Percentiles rank a stretch among this genome's conserved stretches.
phyloP scores from a whole-genome alignment of 2,797 vertebrate genomes.

The Zalophus californianus region DNA sequence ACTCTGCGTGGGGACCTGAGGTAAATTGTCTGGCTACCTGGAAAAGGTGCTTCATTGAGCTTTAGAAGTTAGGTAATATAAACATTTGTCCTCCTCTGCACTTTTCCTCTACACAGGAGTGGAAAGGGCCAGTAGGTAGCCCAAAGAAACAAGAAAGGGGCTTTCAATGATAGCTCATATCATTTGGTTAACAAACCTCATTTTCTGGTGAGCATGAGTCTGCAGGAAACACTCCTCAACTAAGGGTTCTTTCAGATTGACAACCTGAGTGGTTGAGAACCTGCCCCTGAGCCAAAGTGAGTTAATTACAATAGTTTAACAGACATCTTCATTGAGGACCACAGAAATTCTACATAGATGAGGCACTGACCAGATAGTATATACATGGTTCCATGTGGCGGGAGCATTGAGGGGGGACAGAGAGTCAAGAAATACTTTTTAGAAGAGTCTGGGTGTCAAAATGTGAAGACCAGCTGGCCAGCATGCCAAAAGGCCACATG shows the following conservation, averaged over 20 bases:
- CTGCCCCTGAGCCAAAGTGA: neutral
- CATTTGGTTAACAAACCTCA: neutral
- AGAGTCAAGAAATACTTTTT: neutral
- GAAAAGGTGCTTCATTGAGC: conserved; percentile 17
- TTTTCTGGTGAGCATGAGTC: neutral
- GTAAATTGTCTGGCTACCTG: neutral
- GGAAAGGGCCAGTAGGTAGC: neutral
- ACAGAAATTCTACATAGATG: neutral
- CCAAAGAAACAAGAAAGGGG: neutral
- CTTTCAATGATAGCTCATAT: neutral
- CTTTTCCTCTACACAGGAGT: neutral
- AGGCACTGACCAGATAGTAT: neutral
- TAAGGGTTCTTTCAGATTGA: neutral
- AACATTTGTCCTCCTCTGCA: neutral
- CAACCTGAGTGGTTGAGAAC: neutral
- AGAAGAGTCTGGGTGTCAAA: neutral
- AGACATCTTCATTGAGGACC: neutral
- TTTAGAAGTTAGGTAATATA: neutral
- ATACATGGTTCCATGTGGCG: neutral
- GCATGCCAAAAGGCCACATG: neutral
- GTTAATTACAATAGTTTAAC: neutral
- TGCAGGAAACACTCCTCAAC: neutral
- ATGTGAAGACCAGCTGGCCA: neutral
- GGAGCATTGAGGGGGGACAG: neutral
- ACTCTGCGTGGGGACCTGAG: neutral